A percentile compares a stretch with the other conserved stretches of the same genome.
These are phyloP conservation scores for Sycon ciliatum DNA, from an alignment of 37 sponge, comb jelly and placozoan genomes.

Conservation along the genomic window DNA sequence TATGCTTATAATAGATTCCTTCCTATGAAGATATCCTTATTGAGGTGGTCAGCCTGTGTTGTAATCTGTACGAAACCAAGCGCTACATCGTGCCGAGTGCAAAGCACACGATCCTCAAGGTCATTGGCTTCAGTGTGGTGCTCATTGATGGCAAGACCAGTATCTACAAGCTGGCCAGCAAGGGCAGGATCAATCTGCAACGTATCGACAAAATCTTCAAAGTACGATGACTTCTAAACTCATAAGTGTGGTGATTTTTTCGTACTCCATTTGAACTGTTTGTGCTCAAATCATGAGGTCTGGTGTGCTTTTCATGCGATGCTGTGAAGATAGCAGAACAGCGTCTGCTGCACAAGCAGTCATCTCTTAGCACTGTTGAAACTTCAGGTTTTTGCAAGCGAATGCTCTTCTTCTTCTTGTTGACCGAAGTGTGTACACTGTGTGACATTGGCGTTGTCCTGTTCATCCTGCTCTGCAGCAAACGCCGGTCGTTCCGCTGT, in stretches of 20 bases:
- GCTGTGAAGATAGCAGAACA: too few relatives aligned
- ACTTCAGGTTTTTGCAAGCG: too few relatives aligned
- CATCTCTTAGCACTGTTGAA: too few relatives aligned
- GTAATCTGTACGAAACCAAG: constrained; percentile 74
- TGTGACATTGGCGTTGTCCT: too few relatives aligned
- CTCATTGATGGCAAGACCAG: constrained; percentile 74
- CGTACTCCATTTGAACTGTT: too few relatives aligned
- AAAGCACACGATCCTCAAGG: constrained; percentile 92
- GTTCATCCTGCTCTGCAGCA: constrained; percentile 29
- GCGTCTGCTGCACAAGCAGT: too few relatives aligned
- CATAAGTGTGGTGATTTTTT: too few relatives aligned
- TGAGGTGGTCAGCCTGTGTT: constrained; percentile 88
- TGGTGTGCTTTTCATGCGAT: too few relatives aligned
- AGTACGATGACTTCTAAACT: too few relatives aligned
- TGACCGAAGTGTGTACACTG: too few relatives aligned
- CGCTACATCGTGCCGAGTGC: constrained; percentile 86
- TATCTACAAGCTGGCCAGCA: constrained; percentile 52
- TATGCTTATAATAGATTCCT: constrained; percentile 36
- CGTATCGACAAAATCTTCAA: constrained; percentile 77
- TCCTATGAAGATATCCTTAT: constrained; percentile 83
- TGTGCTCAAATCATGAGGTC: too few relatives aligned
- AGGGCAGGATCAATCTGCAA: constrained; percentile 58
- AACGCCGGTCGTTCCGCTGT: constrained; percentile 87
- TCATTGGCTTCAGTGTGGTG: constrained; percentile 75
- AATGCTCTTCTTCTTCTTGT: too few relatives aligned